A percentile compares a stretch with the other conserved stretches of the same genome.
Conservation (phyloP, 2,797 vertebrate genomes). For the Simalia tracyae region DNA sequence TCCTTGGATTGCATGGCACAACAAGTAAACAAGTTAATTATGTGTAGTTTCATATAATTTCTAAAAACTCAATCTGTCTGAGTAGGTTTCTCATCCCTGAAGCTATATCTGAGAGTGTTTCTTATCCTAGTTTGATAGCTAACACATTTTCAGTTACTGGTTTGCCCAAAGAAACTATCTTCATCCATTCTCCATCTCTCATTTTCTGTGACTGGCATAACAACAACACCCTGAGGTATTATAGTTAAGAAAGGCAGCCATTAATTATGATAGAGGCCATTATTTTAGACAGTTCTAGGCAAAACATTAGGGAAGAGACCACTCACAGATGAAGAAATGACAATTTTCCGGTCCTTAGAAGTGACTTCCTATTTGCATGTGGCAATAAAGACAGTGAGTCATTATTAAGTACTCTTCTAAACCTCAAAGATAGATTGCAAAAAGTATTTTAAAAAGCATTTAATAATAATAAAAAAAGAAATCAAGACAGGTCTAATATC, state of each 20-base stretch:
- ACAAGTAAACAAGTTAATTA: not conserved
- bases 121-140: not conserved
- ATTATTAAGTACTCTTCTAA: not conserved
- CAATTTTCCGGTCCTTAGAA: not conserved
- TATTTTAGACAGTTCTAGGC: not conserved
- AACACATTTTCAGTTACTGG: not conserved
- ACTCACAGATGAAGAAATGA: not conserved
- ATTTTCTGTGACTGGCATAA: not conserved
- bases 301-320: not conserved
- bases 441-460: not conserved
- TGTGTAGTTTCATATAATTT: not conserved
- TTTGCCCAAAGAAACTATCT: conserved; percentile 1
- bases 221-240: conserved; percentile 1
- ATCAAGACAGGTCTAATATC: accelerated
- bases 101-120: not conserved
- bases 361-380: not conserved
- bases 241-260: not conserved
- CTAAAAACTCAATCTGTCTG: not conserved
- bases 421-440: not conserved
- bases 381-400: accelerated
- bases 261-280: conserved; percentile 1
- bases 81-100: not conserved
- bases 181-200: not conserved
- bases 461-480: conserved; percentile 16
- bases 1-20: not conserved